Evolutionary conservation across 2,113 vertebrate species (phyloP).

Genomic region (Corythaixoides concolor): DNA sequence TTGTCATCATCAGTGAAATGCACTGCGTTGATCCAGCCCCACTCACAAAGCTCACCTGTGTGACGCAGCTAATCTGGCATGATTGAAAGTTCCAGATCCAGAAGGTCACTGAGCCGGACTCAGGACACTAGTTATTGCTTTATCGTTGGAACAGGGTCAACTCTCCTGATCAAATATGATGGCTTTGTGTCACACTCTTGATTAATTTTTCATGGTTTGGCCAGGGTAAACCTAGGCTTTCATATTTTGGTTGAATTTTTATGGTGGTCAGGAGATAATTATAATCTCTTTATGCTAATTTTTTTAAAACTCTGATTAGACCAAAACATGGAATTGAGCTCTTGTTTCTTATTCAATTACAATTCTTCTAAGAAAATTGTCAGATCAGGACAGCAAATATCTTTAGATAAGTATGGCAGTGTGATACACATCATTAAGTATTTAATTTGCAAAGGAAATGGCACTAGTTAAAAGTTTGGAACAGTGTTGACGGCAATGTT

Average conservation of each 20-base stretch:
- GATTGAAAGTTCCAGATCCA: conserved; percentile 39
- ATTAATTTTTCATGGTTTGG: conserved; percentile 2
- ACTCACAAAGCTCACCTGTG: not conserved
- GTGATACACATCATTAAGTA: not conserved
- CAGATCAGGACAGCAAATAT: not conserved
- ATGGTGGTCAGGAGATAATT: not conserved
- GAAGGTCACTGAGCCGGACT: conserved; percentile 16
- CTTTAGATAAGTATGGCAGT: not conserved
- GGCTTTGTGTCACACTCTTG: conserved; percentile 2
- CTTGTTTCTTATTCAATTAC: not conserved
- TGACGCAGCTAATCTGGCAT: conserved; percentile 6
- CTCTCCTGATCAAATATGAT: not conserved
- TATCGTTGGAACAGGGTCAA: conserved; percentile 15
- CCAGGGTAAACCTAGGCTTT: not conserved
- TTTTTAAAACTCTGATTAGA: not conserved
- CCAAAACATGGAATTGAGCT: not conserved
- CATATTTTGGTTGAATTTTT: conserved; percentile 19
- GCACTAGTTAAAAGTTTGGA: not conserved
- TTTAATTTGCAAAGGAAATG: not conserved
- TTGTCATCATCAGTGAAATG: not conserved
- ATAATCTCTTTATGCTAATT: not conserved
- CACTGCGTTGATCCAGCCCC: not conserved
- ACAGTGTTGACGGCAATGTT: not conserved
- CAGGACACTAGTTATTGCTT: not conserved
- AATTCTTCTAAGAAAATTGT: not conserved